Evolutionary conservation across 2,113 vertebrate species (phyloP).

Genomic region (Sarotherodon lohbergeri): DNA sequence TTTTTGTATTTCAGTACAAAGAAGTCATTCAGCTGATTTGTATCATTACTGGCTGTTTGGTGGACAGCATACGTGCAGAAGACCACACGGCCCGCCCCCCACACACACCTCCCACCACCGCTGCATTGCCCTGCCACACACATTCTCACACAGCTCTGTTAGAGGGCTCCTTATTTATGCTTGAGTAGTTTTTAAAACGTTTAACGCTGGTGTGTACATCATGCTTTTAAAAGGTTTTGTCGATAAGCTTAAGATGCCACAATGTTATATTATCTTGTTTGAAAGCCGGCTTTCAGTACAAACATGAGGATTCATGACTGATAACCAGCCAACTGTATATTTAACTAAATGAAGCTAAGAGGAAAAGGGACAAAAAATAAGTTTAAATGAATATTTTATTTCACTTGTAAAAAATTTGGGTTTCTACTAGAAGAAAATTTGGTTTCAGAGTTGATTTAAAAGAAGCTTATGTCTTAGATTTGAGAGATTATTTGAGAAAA

Average conservation of each 20-base stretch:
- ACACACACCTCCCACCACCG: background rate
- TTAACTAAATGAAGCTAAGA: conserved; percentile 27
- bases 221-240: background rate
- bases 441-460: conserved; percentile 9
- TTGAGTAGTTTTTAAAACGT: background rate
- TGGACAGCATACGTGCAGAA: background rate
- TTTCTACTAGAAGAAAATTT: conserved; percentile 18
- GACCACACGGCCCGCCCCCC: background rate
- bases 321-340: conserved; percentile 28
- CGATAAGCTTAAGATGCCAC: conserved; percentile 1
- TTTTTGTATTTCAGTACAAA: background rate
- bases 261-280: background rate
- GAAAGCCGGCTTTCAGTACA: conserved; percentile 34
- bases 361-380: background rate
- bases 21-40: background rate
- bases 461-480: conserved; percentile 11
- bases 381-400: conserved; percentile 18
- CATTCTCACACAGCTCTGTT: conserved; percentile 25
- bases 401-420: conserved; percentile 16
- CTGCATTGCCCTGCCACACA: background rate
- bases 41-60: background rate
- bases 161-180: conserved; percentile 37
- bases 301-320: background rate
- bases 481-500: conserved; percentile 5
- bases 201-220: conserved; percentile 27